Evolutionary conservation across 2,888 invertebrate genomes (phyloP), one percentile per base, ranked within the genome.

Genomic region (Spisula solida): DNA sequence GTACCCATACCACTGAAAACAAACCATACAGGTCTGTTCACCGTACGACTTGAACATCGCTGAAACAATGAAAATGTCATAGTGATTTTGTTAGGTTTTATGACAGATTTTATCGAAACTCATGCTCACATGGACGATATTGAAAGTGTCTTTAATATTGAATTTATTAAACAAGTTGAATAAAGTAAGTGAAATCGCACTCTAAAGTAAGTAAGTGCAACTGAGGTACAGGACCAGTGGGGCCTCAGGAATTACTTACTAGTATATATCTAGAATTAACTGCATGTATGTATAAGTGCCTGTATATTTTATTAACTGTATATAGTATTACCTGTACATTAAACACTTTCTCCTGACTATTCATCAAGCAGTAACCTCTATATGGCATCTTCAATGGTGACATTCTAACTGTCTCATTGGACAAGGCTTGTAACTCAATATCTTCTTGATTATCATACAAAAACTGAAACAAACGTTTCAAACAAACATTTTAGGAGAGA

Each of bases 1-100:
- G 98, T 98, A 18, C 99, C 99, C 99, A 99, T 99, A 89, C 99
- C 99, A 81, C 99, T 98, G 97, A 99, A 99, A 92, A 99, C 97
- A 97, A 98, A 99, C 98, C 99, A 99, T 86, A 99, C 97, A 0
- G 99, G 99, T 20, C 98, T 97, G 14, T 81, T 2, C 16, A 20
- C 51, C 14, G 31, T 81, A 78, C 25, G 60, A 10, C 75, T n/a
- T 4, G 48, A 75, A 82, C 78, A 78, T 81, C 12, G 56, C 55
- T 85, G 84, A 34, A 20, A 80, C 10, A 83, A 16, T 51, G 51
- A 51, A 14, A 51, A 12, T 47, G 47, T 12, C 6, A 47, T 47
- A 51, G 51, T 51, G 56, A 20, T 56, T 2, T 56, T 2, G 14
- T 56, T 8, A 16, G n/a, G n/a, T 6, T 1, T 2, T 56, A 4